Conservation (phyloP, 30 jellyfish, hydroid and myxozoan genomes). For the Aurelia aurita complex sp. Pacific region DNA sequence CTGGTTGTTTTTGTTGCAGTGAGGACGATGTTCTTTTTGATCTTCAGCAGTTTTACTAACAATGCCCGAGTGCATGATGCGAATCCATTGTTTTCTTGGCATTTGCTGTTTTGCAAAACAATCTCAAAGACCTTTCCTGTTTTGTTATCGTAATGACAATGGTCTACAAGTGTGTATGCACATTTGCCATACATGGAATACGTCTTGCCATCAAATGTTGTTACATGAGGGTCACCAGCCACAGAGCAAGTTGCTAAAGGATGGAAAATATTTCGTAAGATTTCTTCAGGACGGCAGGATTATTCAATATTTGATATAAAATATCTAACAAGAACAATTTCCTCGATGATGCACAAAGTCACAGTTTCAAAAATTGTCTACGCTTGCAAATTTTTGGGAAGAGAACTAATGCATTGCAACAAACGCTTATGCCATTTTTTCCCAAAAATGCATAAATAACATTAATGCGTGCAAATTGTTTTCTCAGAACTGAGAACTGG, state of each 20-base stretch:
- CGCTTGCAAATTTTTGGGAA: too few relatives aligned
- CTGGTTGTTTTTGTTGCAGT: constrained; percentile 26
- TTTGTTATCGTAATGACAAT: constrained; percentile 82
- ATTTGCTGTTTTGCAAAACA: constrained; percentile 71
- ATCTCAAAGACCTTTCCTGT: constrained; percentile 82
- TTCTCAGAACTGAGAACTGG: too few relatives aligned
- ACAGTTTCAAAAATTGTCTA: too few relatives aligned
- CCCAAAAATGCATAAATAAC: too few relatives aligned
- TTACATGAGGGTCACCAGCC: constrained; percentile 95
- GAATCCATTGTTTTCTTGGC: constrained; percentile 66
- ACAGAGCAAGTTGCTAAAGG: constrained; percentile 88
- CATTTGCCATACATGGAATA: constrained; percentile 97
- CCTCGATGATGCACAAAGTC: too few relatives aligned
- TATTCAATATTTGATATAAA: too few relatives aligned
- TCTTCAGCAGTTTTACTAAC: constrained; percentile 69
- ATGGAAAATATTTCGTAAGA: background rate
- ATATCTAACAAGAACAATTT: too few relatives aligned
- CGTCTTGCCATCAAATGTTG: constrained; percentile 94
- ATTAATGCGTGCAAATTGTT: too few relatives aligned
- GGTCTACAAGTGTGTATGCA: constrained; percentile 91
- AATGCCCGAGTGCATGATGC: constrained; percentile 89
- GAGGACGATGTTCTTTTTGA: constrained; percentile 62
- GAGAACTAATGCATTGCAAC: too few relatives aligned
- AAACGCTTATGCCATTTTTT: too few relatives aligned
- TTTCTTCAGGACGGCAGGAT: background rate